Percentiles rank a stretch among this genome's conserved stretches.
Conservation (phyloP, 2,797 vertebrate species). For the Sebastes vulpes region DNA sequence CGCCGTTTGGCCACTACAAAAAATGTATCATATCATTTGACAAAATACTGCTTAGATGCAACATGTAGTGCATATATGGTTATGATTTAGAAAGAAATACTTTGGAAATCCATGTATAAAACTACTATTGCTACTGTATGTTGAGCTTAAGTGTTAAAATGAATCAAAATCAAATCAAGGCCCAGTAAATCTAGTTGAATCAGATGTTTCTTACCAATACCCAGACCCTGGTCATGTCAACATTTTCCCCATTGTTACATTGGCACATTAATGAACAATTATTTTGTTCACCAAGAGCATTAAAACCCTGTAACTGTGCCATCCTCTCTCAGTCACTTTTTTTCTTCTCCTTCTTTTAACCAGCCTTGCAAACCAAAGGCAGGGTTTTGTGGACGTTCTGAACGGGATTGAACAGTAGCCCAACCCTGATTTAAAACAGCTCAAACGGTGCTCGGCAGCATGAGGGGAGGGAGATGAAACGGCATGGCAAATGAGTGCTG, state of each 20-base stretch:
- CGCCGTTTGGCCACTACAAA: too few relatives aligned
- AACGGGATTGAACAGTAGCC: constrained; percentile 47
- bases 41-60: not conserved
- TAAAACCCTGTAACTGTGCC: not conserved
- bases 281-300: not conserved
- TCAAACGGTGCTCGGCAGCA: constrained; percentile 56
- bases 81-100: not conserved
- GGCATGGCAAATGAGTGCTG: constrained; percentile 74
- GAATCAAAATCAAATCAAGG: not conserved
- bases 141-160: not conserved
- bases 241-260: not conserved
- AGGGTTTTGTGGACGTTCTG: constrained; percentile 44
- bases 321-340: not conserved
- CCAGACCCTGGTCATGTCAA: not conserved
- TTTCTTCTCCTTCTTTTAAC: not conserved
- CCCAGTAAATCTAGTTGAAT: not conserved
- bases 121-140: not conserved
- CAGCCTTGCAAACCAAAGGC: constrained; percentile 22
- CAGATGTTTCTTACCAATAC: not conserved
- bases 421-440: constrained; percentile 62
- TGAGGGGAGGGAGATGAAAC: constrained; percentile 73
- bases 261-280: not conserved
- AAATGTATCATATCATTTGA: not conserved
- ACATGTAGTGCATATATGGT: not conserved
- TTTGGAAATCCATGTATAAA: not conserved